Evolutionary conservation across 1,140 invertebrate genomes (phyloP), one percentile per base, ranked within the genome.

Genomic region (Cotesia chilonis): DNA sequence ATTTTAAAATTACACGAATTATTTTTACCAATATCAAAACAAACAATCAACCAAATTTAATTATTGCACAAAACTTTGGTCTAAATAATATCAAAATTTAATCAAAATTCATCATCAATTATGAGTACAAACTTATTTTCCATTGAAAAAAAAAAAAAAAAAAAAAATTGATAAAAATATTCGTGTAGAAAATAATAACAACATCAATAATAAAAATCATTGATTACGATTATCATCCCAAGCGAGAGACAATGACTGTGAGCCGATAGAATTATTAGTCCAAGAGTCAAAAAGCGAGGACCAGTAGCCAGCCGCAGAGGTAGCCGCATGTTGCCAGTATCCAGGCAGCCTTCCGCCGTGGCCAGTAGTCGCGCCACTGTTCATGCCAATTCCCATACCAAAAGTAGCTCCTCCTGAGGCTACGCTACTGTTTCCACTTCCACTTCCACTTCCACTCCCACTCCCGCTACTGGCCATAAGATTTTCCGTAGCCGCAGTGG

Each of bases 211-310:
- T 67, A 64, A 51, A 70, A 57, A 72, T 78, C 76, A 83, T 76
- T 82, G 79, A 61, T 79, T 77, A 65, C 81, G 81, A 74, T 83
- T 81, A 28, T 87, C 84, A 54, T 85, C 84, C 51, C 82, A 80
- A 12, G 81, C 77, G 37, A 85, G 78, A 3, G 83, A 77, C 2
- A 84, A 71, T 1, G 82, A 79, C 57, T 85, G 84, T 4, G 83
- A 79, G 1, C 77, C 75, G 20, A 86, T 83, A 3, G 83, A 74
- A 9, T 82, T 81, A 9, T 83, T 82, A n/a, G 85, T 81, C 86
- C 86, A 87, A 36, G 85, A 85, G 64, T 86, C 85, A n/a, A 84
- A 78, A 4, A 87, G 60, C 0, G 84, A 83, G 0, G 86, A 84
- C 83, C 85, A 87, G 55, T 87, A 87, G 0, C 80, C 80, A 0